Base-by-base conservation (phyloP, 2,888 invertebrate genomes). In the Stramonita haemastoma region DNA sequence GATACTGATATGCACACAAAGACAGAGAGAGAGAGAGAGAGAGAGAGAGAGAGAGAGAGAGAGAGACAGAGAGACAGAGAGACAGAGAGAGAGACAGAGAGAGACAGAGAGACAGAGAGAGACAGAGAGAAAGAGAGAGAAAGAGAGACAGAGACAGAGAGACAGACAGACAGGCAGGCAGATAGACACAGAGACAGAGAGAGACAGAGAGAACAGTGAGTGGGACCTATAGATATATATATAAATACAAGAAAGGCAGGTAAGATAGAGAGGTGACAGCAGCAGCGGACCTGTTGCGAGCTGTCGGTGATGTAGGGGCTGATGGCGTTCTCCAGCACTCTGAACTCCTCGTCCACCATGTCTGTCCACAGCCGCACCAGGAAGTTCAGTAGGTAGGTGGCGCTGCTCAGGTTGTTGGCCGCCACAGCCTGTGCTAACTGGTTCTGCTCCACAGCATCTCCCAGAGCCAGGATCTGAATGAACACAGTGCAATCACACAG, bases 291-390 rank as follows among this genome's bases (percentile, higher is more conserved):
- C 94, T 96, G 96, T 36, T 96, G 95, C 15, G 95, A 94, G 85
- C 94, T 95, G 88, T 95, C 94, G 88, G 91, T 94, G 90, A 96
- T 94, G 87, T 94, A 90, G 0, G 96, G 96, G 36, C 95, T 94
- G n/a, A 96, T 92, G n/a, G 96, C 94, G 70, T 95, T 94, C 81
- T 94, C 92, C n/a, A 96, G 92, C 36, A 96, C 94, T 36, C 93
- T 92, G 85, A 94, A 95, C 91, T 96, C 96, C 13, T 96, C 95
- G 0, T 95, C 94, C 19, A 94, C 93, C 93, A 96, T 94, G 89
- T 95, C 94, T n/a, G 95, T 93, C 94, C 95, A 95, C 79, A 96
- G 93, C 87, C 95, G 94, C 32, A 96, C 93, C 87, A 96, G 94
- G 86, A 95, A 93, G 90, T 96, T 94, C 32, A 96, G 93, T 83